Base-by-base conservation (phyloP, 2,888 invertebrate genomes). In the Ophion slaviceki region DNA sequence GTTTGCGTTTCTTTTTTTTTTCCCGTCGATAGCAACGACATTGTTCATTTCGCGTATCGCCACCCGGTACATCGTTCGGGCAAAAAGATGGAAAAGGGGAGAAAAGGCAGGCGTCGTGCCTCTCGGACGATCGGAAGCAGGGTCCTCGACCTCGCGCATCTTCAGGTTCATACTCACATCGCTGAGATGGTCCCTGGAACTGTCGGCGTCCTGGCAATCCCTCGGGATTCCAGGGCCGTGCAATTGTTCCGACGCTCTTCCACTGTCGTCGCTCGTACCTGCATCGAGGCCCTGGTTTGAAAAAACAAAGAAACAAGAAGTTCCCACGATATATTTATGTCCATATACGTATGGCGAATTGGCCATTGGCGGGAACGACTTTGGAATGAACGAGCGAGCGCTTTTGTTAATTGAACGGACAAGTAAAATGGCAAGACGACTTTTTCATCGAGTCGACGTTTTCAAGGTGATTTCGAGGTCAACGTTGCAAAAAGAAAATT, bases 211-310 rank as follows among this genome's bases (percentile, higher is more conserved):
- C 94, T 97, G 95, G 92, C 93, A 93, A 91, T 94, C 94, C 91
- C 94, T 91, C 81, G 93, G 93, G 92, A 93, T 91, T 89, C 94
- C 93, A 96, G 94, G 97, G 96, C 94, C 96, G 96, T 94, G 97
- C 94, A 97, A 96, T 93, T 97, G 96, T 95, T 97, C 97, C 91
- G 97, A 97, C 92, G 97, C 97, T 94, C 97, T 95, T 92, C 97
- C 97, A 95, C 97, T 97, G 95, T 97, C 97, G 95, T 97, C 97
- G 94, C 97, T 97, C 94, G 97, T 97, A 93, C 97, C 97, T 94
- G 97, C 96, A 95, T 97, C 97, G 91, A 97, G 96, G 95, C 96
- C 96, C 97, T 97, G 95, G 87, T 72, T 4, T 14, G 3, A 10
- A 32, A 8, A 11, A 14, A 2, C 11, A 70, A 45, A 61, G 76